These are phyloP conservation scores for Nebria brevicollis DNA, from an alignment of 2,888 invertebrate species.

Conservation along the genomic window DNA sequence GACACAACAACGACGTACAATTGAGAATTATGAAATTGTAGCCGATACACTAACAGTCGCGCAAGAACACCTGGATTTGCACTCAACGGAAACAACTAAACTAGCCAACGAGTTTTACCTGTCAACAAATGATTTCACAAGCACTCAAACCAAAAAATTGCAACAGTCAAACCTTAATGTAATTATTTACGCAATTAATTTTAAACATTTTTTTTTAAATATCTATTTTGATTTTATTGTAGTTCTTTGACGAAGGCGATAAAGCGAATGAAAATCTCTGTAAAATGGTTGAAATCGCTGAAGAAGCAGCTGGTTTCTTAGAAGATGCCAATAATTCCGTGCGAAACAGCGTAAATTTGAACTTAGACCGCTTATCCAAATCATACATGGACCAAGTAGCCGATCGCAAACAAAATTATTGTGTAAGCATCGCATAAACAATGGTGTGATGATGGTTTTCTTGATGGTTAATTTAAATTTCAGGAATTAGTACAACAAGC, in stretches of 20 bases:
- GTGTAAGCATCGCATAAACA: not conserved
- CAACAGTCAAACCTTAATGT: too few species aligned
- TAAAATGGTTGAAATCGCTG: not conserved
- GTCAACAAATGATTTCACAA: too few species aligned
- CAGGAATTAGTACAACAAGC: too few species aligned
- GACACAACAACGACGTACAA: not conserved
- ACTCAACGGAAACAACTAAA: too few species aligned
- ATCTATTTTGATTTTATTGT: not conserved
- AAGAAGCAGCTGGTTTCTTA: not conserved
- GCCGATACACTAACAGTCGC: not conserved
- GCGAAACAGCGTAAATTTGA: not conserved
- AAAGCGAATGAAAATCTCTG: not conserved
- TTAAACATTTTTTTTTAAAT: not conserved
- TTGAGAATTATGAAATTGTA: not conserved
- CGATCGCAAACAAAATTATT: not conserved
- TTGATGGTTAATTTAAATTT: too few species aligned
- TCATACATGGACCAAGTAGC: not conserved
- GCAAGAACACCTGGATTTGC: too few species aligned
- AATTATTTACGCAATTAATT: too few species aligned
- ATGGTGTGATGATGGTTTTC: too few species aligned
- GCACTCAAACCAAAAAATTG: too few species aligned
- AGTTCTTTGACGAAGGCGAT: not conserved
- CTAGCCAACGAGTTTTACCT: too few species aligned
- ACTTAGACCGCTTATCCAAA: not conserved
- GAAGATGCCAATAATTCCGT: not conserved